A percentile compares a stretch with the other conserved stretches of the same genome.
phyloP scores from a whole-genome alignment of 37 sponge, comb jelly and placozoan genomes.

The Spongia lamella region DNA sequence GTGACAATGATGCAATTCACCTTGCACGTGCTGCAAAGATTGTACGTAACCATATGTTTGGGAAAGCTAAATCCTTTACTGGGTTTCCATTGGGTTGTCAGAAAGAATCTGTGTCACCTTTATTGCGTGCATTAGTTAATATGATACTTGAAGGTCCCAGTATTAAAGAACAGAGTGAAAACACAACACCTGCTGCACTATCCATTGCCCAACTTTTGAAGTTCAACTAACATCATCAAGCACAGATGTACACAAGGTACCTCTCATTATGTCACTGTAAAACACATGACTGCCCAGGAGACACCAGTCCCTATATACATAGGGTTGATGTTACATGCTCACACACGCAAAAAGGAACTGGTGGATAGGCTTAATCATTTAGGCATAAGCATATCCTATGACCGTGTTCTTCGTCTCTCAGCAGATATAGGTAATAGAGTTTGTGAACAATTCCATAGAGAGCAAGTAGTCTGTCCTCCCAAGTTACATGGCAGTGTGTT shows the following conservation, averaged over 20 bases:
- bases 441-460: no score
- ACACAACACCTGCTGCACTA: conserved; percentile 2
- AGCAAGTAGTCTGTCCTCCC: conserved; percentile 41
- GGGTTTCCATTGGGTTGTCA: no score
- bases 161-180: background rate
- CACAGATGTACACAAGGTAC: no score
- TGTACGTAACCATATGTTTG: no score
- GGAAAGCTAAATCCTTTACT: no score
- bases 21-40: conserved; percentile 42
- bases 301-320: conserved; percentile 34
- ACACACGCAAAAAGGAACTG: conserved; percentile 36
- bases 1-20: no score
- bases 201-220: background rate
- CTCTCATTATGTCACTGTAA: no score
- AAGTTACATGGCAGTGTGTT: conserved; percentile 1
- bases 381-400: conserved; percentile 28
- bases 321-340: conserved; percentile 36
- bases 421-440: conserved; percentile 2
- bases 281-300: no score
- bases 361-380: conserved; percentile 13
- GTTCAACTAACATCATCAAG: background rate
- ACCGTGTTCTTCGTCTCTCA: no score
- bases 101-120: no score
- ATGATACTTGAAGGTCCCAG: background rate
- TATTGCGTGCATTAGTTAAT: no score